Base-by-base conservation (phyloP, 2,797 vertebrate genomes). In the Sibirionetta formosa region DNA sequence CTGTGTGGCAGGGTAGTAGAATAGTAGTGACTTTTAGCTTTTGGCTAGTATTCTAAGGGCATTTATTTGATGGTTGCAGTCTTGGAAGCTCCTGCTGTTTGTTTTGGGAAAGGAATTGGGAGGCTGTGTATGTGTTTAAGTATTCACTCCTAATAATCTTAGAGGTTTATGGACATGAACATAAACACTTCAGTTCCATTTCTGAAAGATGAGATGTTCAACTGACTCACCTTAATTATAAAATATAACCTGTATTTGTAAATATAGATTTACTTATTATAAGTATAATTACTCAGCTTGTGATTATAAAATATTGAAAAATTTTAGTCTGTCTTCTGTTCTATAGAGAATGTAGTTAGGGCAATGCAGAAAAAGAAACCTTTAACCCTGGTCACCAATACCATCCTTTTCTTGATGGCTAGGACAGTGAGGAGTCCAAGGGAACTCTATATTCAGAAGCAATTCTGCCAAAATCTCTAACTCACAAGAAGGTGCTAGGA, bases 201-300 rank as follows among this genome's bases (percentile, higher is more conserved):
- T 82, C 68, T 86, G 80, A 29, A 33, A 73, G 60, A 33, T 11
- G 38, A 78, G 26, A 11, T 76, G 9, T 64, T 94, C 50, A 54
- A 14, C n/a, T 31, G 72, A 11, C 26, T 83, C 11, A 7, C 23
- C 27, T 60, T 27, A 15, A 79, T 44, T 51, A 51, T 51, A 27
- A 51, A 51, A 27, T 51, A 51, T 51, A 27, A 15, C 50, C 50
- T 15, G 26, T 27, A 51, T 27, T 27, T 51, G 14, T 51, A 51
- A 27, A 27, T 51, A 27, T 51, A 51, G 8, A 51, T 51, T 27
- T 51, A 27, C 48, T 26, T 50, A 50, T 14, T 26, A 26, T 51
- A 14, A 50, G 14, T 50, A 26, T 27, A 27, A 27, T 51, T 51
- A 15, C 50, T 27, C 54, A 84, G 12, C 6, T 88, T 58, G 75